Evolutionary conservation across 2,113 vertebrate species (phyloP).

Genomic region (Salvelinus sp.): DNA sequence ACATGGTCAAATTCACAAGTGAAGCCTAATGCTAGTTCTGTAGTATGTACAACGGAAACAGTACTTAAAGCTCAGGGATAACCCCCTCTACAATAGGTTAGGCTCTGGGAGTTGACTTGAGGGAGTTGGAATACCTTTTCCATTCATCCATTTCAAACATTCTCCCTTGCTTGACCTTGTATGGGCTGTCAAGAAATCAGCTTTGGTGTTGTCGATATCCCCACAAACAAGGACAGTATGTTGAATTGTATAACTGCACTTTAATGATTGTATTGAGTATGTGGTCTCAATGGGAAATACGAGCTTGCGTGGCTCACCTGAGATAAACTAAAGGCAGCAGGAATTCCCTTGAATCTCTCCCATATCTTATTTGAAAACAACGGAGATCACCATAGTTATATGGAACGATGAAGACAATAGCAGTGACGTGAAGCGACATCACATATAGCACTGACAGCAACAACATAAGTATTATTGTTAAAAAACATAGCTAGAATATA

Average conservation of each 20-base stretch:
- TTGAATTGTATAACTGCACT: not conserved
- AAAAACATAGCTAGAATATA: not conserved
- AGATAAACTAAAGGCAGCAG: no score
- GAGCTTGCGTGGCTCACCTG: slow-evolving; percentile 15
- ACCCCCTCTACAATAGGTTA: no score
- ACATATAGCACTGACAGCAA: not conserved
- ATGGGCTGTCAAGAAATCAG: not conserved
- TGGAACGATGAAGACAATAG: not conserved
- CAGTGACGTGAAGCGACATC: not conserved
- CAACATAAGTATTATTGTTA: not conserved
- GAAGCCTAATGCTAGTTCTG: not conserved
- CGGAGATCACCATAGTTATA: not conserved
- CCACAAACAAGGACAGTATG: not conserved
- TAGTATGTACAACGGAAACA: not conserved
- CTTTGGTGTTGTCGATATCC: not conserved
- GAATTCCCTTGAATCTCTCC: no score
- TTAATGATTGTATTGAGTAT: not conserved
- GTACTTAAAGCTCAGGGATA: not conserved
- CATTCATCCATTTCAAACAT: not conserved
- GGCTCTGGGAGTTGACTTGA: no score
- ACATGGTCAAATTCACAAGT: not conserved
- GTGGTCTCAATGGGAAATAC: slow-evolving; percentile 31
- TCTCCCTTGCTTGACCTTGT: not conserved
- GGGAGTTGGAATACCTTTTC: not conserved
- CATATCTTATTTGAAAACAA: not conserved